These are phyloP conservation scores for Campylorhamphus procurvoides DNA, from an alignment of 2,113 vertebrate genomes.

Conservation along the genomic window DNA sequence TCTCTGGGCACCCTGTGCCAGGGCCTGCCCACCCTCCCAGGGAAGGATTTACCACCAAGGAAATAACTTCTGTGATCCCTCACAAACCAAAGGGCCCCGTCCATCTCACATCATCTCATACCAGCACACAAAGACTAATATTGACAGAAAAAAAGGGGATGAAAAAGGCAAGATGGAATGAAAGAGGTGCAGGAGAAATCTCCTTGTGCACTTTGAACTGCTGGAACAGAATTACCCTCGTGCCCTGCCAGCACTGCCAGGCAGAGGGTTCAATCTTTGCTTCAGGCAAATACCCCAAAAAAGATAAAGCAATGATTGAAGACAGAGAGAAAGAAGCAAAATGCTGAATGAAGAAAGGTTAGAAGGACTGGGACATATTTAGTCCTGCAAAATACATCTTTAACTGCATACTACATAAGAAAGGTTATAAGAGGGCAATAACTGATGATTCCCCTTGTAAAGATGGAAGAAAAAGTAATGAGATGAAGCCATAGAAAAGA, in stretches of 20 bases:
- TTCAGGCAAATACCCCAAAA: background rate
- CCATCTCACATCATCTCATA: background rate
- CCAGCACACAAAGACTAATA: background rate
- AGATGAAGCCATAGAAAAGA: background rate
- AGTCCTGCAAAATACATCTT: background rate
- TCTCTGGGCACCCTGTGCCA: background rate
- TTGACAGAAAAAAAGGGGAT: background rate
- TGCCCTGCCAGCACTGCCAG: background rate
- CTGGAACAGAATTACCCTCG: background rate
- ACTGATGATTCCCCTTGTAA: background rate
- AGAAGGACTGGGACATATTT: background rate
- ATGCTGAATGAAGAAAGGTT: background rate
- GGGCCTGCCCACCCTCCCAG: background rate
- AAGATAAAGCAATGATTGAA: background rate
- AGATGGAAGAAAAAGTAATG: background rate
- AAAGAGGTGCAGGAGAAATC: background rate
- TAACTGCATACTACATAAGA: background rate
- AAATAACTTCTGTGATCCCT: background rate
- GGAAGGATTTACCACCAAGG: background rate
- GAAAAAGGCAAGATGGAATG: background rate
- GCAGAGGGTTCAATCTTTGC: background rate
- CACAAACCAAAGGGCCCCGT: background rate
- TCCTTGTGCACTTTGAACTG: background rate
- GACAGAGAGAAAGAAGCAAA: background rate
- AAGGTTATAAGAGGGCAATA: background rate